Percentiles rank a stretch among this genome's conserved stretches.
Evolutionary conservation across 2,797 vertebrate genomes (phyloP).

Genomic region (Oreortyx pictus): DNA sequence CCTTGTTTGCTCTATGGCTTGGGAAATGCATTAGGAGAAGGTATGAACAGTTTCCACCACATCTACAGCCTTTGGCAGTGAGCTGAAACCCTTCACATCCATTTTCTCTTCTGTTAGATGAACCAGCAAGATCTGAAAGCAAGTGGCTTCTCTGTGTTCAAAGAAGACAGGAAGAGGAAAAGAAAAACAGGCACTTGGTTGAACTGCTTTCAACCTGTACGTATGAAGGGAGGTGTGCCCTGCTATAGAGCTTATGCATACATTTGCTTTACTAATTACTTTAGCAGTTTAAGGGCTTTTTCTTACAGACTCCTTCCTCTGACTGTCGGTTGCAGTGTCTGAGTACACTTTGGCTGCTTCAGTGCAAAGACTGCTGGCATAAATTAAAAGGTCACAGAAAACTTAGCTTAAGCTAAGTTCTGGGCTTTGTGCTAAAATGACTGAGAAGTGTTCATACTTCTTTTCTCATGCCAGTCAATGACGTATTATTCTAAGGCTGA

Average conservation of each 20-base stretch:
- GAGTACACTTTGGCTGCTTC: not conserved
- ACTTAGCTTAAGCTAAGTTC: not conserved
- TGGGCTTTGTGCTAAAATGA: not conserved
- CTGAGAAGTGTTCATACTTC: not conserved
- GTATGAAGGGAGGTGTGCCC: not conserved
- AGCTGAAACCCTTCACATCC: not conserved
- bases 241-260: too few relatives aligned
- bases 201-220: not conserved
- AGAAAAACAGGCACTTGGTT: not conserved
- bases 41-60: not conserved
- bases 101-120: not conserved
- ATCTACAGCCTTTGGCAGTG: not conserved
- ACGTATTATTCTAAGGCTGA: not conserved
- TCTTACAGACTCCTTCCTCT: not conserved
- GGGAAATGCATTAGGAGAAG: not conserved
- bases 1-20: slow-evolving; percentile 1
- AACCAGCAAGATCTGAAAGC: not conserved
- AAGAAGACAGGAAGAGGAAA: not conserved
- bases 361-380: not conserved
- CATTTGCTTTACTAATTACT: not conserved
- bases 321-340: not conserved
- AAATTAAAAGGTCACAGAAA: not conserved
- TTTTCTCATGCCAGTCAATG: not conserved
- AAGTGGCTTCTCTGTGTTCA: not conserved
- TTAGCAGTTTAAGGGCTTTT: not conserved